Evolutionary conservation across 35 echinoderm and acorn worm species (phyloP).

Genomic region (Amphiura filiformis): DNA sequence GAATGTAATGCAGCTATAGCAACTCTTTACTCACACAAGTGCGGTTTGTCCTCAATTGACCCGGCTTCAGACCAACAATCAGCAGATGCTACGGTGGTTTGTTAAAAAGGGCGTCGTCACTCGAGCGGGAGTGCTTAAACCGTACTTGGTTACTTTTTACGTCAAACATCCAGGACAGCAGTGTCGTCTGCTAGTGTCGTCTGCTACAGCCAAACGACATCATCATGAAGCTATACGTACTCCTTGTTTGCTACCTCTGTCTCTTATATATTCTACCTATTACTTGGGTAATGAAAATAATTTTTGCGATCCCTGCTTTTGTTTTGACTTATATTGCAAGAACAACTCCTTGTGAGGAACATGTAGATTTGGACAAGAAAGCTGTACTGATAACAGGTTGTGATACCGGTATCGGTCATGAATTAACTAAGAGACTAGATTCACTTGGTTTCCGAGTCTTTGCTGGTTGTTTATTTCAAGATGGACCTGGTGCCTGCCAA

Average conservation of each 20-base stretch:
- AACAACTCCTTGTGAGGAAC: not conserved
- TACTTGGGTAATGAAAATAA: not conserved
- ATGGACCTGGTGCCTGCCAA: not conserved
- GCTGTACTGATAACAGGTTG: slow-evolving; percentile 73
- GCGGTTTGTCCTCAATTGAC: slow-evolving; percentile 13
- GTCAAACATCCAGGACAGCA: not conserved
- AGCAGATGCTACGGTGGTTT: not conserved
- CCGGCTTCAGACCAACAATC: not conserved
- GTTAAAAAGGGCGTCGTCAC: not conserved
- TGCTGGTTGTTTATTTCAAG: slow-evolving; percentile 55
- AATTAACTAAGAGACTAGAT: slow-evolving; percentile 43
- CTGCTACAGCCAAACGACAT: not conserved
- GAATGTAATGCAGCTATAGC: not conserved
- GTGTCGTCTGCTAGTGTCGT: too few relatives aligned
- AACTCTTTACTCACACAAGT: not conserved
- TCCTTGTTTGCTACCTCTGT: not conserved
- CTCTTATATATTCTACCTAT: not conserved
- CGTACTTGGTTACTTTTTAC: not conserved
- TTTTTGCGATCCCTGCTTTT: not conserved
- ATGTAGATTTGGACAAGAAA: slow-evolving; percentile 14
- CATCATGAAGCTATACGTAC: not conserved
- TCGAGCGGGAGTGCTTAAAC: not conserved
- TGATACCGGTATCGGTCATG: slow-evolving; percentile 74
- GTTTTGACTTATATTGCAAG: slow-evolving; percentile 6
- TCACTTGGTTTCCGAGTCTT: slow-evolving; percentile 64